These are phyloP conservation scores for Cyrtonyx montezumae DNA, from an alignment of 2,113 vertebrate genomes.

Conservation along the genomic window DNA sequence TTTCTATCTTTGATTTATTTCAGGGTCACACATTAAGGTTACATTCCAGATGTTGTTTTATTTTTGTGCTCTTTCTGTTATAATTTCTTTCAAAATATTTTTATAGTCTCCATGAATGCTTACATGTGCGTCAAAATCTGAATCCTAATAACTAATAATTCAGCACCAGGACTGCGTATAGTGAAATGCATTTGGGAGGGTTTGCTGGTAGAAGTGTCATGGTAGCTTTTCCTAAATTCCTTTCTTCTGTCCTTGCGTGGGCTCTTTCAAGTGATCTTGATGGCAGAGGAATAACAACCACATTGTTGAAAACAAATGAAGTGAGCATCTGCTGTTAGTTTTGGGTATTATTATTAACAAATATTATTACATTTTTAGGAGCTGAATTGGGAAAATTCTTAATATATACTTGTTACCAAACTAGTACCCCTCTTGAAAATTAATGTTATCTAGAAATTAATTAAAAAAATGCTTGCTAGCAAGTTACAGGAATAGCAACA, in stretches of 20 bases:
- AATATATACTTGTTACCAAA: neutral
- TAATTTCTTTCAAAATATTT: neutral
- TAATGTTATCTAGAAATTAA: neutral
- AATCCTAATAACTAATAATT: neutral
- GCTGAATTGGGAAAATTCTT: neutral
- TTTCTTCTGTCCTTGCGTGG: neutral
- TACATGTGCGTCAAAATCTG: neutral
- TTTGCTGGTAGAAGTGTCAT: neutral
- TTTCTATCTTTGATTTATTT: neutral
- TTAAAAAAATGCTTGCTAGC: neutral
- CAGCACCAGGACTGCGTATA: rapidly evolving
- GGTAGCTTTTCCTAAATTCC: neutral
- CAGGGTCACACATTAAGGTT: neutral
- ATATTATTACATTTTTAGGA: neutral
- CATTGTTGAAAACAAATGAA: neutral
- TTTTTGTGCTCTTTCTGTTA: neutral
- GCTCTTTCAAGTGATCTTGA: neutral
- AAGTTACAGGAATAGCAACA: neutral
- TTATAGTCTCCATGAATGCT: neutral
- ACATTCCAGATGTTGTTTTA: neutral
- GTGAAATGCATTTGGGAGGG: neutral
- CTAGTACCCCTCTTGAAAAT: neutral
- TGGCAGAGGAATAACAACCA: neutral
- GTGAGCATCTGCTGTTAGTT: neutral
- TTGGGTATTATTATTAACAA: neutral